These are phyloP conservation scores for Mesitornis unicolor DNA, from an alignment of 2,113 vertebrate genomes.

Conservation along the genomic window DNA sequence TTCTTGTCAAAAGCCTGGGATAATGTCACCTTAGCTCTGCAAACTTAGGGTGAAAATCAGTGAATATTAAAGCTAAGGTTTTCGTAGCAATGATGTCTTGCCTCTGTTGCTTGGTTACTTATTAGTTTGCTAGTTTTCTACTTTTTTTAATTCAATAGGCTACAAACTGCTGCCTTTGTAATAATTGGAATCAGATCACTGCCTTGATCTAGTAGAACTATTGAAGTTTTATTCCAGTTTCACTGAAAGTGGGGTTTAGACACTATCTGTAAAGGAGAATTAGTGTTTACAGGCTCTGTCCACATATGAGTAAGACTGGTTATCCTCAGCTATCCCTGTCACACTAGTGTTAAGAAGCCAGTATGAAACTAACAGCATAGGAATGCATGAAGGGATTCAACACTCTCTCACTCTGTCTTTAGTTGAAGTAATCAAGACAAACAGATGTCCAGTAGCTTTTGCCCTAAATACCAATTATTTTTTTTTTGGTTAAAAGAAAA, in stretches of 20 bases:
- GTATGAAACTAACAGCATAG: background rate
- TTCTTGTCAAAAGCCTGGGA: background rate
- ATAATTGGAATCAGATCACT: background rate
- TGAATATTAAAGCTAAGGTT: background rate
- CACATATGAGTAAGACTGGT: background rate
- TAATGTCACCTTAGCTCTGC: background rate
- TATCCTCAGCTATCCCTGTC: background rate
- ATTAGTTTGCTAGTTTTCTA: background rate
- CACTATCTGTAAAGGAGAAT: background rate
- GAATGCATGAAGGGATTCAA: background rate
- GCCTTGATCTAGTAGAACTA: background rate
- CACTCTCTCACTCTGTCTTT: background rate
- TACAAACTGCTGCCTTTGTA: background rate
- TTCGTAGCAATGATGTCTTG: background rate
- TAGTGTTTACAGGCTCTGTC: background rate
- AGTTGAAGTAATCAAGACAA: background rate
- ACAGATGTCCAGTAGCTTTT: background rate
- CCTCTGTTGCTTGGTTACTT: slow-evolving; percentile 35
- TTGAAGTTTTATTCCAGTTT: background rate
- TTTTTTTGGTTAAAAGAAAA: background rate
- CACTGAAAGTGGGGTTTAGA: background rate
- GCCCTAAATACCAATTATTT: background rate
- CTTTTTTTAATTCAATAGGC: background rate
- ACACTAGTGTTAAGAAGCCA: background rate
- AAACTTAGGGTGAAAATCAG: background rate